Evolutionary conservation across 1,140 invertebrate species (phyloP), one percentile per base, ranked within the genome.

Genomic region (Drosophila littoralis): DNA sequence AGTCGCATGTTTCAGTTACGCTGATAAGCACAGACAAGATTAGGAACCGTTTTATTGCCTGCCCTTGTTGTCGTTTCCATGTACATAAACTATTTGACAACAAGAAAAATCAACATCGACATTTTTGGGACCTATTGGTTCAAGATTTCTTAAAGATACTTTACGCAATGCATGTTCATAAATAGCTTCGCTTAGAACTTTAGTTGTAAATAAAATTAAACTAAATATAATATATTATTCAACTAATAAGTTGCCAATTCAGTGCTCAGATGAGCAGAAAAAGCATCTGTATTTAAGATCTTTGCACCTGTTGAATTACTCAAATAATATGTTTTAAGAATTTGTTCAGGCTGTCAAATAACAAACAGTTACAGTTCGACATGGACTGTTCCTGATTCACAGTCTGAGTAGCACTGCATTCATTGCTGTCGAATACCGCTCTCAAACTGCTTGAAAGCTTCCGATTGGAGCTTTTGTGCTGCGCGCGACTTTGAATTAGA

Each of bases 391-490:
- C 8, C 8, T 43, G 7, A 45, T 33, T 12, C 36, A 58, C 69
- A 67, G 63, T 67, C 59, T 66, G 6, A 38, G 8, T 8, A 33
- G 54, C 46, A 66, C 1, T 65, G 61, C 33, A 35, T 9, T 7
- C 33, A 22, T 2, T 61, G 13, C 7, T 8, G 35, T 7, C 2
- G 1, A n/a, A 8, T 8, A n/a, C 0, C 12, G 40, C 58, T 7
- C 12, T 48, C 13, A 48, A 36, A 38, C 63, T 59, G 52, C 33
- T 7, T 5, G 1, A 67, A 66, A 72, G 69, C 63, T 72, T 58
- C 12, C 10, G 3, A 7, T 13, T 42, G 10, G 32, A 72, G 69
- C 69, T 72, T 67, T 36, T 9, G 0, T 5, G 10, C 45, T 12
- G 7, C 45, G 28, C 12, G n/a, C 2, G 61, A 61, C 43, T 72